A percentile compares a stretch with the other conserved stretches of the same genome.
Evolutionary conservation across 2,113 vertebrate genomes (phyloP).

Genomic region (Etheostoma spectabile): DNA sequence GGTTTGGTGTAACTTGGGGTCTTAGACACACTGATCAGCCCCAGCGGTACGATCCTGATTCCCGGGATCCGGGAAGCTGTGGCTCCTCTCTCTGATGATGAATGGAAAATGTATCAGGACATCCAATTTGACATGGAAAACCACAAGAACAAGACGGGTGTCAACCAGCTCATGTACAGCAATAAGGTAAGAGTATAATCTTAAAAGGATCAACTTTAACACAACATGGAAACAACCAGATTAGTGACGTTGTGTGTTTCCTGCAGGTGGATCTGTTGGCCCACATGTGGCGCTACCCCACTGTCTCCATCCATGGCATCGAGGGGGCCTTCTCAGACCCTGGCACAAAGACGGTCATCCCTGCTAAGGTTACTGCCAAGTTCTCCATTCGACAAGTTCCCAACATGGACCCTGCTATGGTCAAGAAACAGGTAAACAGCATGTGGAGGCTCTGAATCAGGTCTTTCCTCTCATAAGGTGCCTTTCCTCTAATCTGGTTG

Average conservation of each 20-base stretch:
- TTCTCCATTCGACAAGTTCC: constrained; percentile 95
- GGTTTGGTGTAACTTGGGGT: not conserved
- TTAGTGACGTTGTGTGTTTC: not conserved
- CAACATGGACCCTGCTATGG: constrained; percentile 85
- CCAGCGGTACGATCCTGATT: constrained; percentile 88
- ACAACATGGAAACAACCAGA: not conserved
- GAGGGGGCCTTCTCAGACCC: constrained; percentile 90
- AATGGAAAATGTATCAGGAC: constrained; percentile 84
- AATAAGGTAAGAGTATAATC: constrained; percentile 85
- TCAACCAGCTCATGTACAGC: constrained; percentile 86
- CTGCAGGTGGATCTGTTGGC: constrained; percentile 90
- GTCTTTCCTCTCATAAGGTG: not conserved
- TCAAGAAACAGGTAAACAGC: constrained; percentile 88
- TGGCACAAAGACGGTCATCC: constrained; percentile 93
- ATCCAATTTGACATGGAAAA: constrained; percentile 88
- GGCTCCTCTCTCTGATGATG: constrained; percentile 85
- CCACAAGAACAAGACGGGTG: constrained; percentile 83
- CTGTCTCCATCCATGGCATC: constrained; percentile 92
- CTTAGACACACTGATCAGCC: constrained; percentile 89
- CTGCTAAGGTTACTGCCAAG: constrained; percentile 90
- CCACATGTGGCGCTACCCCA: constrained; percentile 91
- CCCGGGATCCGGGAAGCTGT: constrained; percentile 90
- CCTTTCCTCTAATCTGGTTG: not conserved
- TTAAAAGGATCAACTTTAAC: not conserved
- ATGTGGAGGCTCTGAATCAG: not conserved